Base-by-base conservation (phyloP, 2,113 vertebrate species). In the Notechis scutatus region DNA sequence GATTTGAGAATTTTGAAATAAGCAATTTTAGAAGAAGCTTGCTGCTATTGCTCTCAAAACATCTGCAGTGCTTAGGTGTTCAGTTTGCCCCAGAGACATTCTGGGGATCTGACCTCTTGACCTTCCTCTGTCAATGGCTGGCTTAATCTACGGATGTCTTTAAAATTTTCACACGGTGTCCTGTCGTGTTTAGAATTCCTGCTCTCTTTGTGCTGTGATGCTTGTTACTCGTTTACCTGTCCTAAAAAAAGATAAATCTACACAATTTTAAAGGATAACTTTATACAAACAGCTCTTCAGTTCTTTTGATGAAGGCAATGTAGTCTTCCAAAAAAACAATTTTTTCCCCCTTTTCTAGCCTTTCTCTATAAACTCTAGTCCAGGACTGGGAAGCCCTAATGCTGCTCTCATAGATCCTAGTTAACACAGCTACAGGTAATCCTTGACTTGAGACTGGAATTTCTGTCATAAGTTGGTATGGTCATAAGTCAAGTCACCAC, bases 101-200 rank as follows among this genome's bases (percentile, higher is more conserved):
- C 12, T 59, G 88, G 0, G 64, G 93, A 93, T 87, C 94, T 90
- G 92, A 88, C 91, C 93, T 93, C 92, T 50, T 64, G 92, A 88
- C 91, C 93, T 93, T 91, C 59, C 91, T 93, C 85, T 88, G 1
- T 88, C 47, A 5, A 9, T 86, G 92, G 55, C 86, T 94, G n/a
- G 15, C 20, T 64, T 95, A 6, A 21, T 0, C 39, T 91, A 85
- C 93, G 95, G 93, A 93, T 89, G 92, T 45, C 92, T 64, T 69
- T 50, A 47, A 29, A 14, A 42, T 34, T 54, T 91, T 61, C 15
- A 15, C 55, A 6, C 0, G 74, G 3, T 57, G 69, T 45, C 7
- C 54, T 93, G 39, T 45, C 7, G 56, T 93, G 39, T 93, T 0
- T 69, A 87, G 89, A 92, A 90, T 92, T 93, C 0, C 0, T 0